Evolutionary conservation across 2,888 invertebrate genomes (phyloP).

Genomic region (Ametastegia equiseti): DNA sequence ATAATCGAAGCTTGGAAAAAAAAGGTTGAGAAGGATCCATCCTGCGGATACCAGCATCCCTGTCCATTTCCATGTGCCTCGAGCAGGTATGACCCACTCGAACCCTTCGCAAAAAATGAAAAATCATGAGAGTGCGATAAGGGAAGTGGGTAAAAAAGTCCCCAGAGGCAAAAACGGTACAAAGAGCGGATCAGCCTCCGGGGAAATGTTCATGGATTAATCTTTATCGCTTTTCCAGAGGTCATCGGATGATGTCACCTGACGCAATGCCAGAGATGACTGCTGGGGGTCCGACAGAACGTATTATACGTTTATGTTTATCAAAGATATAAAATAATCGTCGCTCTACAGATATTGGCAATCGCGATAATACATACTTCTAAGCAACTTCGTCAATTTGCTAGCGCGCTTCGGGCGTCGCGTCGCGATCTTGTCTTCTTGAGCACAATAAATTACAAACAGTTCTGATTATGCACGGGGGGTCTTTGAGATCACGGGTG

Average conservation of each 20-base stretch:
- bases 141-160: no score
- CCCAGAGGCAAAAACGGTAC: no score
- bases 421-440: background rate
- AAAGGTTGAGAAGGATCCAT: no score
- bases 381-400: background rate
- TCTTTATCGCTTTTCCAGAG: background rate
- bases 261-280: background rate
- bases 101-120: no score
- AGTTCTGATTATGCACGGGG: background rate
- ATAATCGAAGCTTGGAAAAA: no score
- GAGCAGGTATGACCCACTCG: no score
- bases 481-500: slow-evolving; percentile 2
- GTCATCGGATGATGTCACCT: background rate
- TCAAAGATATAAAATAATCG: background rate
- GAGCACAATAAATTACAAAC: background rate
- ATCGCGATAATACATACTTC: background rate
- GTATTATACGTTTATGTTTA: background rate
- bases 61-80: no score
- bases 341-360: background rate
- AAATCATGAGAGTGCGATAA: no score
- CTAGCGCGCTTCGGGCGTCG: background rate
- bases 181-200: background rate
- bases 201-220: background rate
- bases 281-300: slow-evolving; percentile 13
- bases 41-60: no score